These are phyloP conservation scores for Suillia variegata DNA, from an alignment of 2,888 invertebrate genomes.

Conservation along the genomic window DNA sequence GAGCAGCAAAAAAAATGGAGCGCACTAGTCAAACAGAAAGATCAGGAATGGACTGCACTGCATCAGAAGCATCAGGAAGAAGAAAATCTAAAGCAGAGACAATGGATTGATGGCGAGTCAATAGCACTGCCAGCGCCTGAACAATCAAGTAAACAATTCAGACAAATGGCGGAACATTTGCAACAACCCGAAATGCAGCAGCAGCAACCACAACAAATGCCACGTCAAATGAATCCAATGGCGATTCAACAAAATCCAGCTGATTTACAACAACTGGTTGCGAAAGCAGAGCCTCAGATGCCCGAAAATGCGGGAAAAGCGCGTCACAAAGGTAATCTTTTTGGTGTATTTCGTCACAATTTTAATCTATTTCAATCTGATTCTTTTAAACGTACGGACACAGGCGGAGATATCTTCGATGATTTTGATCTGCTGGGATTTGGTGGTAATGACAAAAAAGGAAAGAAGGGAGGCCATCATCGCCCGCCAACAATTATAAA, in stretches of 20 bases:
- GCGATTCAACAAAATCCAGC: background rate
- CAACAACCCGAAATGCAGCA: background rate
- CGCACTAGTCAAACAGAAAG: no score
- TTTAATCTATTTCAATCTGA: slow-evolving; percentile 27
- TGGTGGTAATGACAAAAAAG: slow-evolving; percentile 33
- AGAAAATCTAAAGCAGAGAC: no score
- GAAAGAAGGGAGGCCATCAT: slow-evolving; percentile 27
- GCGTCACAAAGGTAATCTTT: slow-evolving; percentile 55
- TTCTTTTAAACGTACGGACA: slow-evolving; percentile 24
- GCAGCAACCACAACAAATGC: background rate
- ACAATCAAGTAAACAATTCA: background rate
- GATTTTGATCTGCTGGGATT: slow-evolving; percentile 29
- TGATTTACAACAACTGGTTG: slow-evolving; percentile 20
- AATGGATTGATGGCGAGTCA: no score
- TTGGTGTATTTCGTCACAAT: slow-evolving; percentile 43
- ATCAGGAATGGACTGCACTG: no score
- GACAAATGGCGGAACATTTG: background rate
- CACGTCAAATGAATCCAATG: slow-evolving; percentile 13
- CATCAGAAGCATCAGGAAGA: no score
- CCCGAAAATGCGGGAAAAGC: slow-evolving; percentile 34
- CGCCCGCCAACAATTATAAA: slow-evolving; percentile 37
- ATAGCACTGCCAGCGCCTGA: no score
- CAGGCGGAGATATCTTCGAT: slow-evolving; percentile 33
- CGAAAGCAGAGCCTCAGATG: slow-evolving; percentile 45
- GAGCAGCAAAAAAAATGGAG: no score